Conservation (phyloP, 2,888 invertebrate species). For the Microplitis deprimator region DNA sequence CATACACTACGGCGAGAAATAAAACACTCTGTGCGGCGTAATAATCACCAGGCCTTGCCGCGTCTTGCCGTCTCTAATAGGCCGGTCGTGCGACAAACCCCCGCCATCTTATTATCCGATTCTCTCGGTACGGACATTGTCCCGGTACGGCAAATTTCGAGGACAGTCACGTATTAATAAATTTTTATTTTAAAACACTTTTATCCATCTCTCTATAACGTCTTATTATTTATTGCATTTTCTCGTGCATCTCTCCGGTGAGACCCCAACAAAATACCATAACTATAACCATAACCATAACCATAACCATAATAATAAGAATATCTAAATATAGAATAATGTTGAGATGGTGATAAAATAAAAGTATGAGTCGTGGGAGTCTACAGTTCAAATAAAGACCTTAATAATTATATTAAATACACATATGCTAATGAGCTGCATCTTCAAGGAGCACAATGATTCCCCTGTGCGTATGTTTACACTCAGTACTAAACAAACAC, state of each 20-base stretch:
- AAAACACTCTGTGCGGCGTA: conserved; percentile 27
- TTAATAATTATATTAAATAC: conserved; percentile 48
- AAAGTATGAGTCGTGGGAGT: conserved; percentile 3
- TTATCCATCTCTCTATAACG: conserved; percentile 4
- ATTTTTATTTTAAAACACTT: conserved; percentile 7
- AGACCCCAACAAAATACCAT: background rate
- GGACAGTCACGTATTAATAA: conserved; percentile 34
- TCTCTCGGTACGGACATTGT: conserved; percentile 40
- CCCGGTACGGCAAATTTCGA: conserved; percentile 9
- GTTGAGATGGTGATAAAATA: background rate
- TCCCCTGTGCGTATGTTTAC: conserved; percentile 30
- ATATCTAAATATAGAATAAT: conserved; percentile 2
- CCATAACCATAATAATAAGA: background rate
- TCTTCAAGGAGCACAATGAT: conserved; percentile 32
- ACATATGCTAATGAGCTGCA: conserved; percentile 49
- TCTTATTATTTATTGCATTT: conserved; percentile 21
- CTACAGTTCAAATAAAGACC: conserved; percentile 5
- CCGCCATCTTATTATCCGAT: conserved; percentile 55
- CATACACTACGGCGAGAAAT: conserved; percentile 8
- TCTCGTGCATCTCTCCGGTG: background rate
- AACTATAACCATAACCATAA: background rate
- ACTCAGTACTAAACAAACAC: conserved; percentile 30
- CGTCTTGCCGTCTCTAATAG: conserved; percentile 59
- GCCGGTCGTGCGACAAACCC: conserved; percentile 62
- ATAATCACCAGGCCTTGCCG: conserved; percentile 54